Evolutionary conservation across 1,140 invertebrate species (phyloP), one percentile per base, ranked within the genome.

Genomic region (Trichonephila clavata): DNA sequence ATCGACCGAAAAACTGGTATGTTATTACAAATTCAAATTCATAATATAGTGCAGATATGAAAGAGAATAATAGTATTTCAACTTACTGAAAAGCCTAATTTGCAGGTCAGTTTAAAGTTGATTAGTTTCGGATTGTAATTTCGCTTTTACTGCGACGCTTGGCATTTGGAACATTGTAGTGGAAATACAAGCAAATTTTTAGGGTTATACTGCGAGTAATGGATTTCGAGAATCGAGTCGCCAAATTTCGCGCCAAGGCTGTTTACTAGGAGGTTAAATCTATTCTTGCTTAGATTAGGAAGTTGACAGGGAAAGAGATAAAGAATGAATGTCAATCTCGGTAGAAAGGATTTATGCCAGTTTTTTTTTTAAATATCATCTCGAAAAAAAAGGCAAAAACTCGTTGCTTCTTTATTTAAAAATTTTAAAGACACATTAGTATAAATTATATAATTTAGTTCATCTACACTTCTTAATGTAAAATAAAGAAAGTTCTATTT

Each of bases 71-170:
- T 0, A 50, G 10, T 2, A 10, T 50, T 50, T 50, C 50, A 50
- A 50, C 18, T 16, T 27, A 18, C 71, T 71, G 71, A 24, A 77
- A 77, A 8, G 32, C 27, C 4, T 39, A 77, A 39, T 39, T 32
- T 18, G 18, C 14, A 63, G 27, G 4, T 39, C 14, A 77, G 32
- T 4, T 18, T 32, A 77, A 77, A 27, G 27, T 77, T 77, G 32
- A 63, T 60, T 60, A 32, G 27, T 88, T 13, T 60, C 60, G 13
- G 59, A 24, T 84, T 84, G 27, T 92, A 84, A 60, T 43, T 57
- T 65, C n/a, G 90, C 20, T 65, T 86, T 86, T 39, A 27, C 91
- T 92, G 84, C 61, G 63, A 92, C 91, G 91, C 91, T 92, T 92
- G 91, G 91, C 91, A 57, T 86, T 92, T 86, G 18, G 21, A 57